phyloP scores from a whole-genome alignment of 2,888 invertebrate species.

The Polietes domitor region DNA sequence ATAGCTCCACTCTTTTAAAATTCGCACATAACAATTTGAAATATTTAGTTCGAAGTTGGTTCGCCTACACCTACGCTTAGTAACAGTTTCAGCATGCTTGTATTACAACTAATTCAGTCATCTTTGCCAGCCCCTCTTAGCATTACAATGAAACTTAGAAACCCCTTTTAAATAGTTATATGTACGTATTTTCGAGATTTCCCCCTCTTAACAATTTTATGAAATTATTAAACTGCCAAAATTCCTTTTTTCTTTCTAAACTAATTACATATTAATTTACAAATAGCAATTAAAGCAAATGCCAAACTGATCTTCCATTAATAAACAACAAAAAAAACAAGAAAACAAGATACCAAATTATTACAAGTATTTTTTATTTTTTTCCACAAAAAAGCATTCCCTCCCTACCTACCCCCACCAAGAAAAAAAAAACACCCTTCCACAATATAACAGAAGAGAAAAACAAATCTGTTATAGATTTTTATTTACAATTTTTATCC shows the following conservation, averaged over 20 bases:
- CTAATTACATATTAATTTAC: slow-evolving; percentile 11
- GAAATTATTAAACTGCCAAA: slow-evolving; percentile 43
- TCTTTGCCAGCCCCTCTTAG: too few relatives aligned
- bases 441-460: background rate
- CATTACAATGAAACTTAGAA: background rate
- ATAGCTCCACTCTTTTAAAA: too few relatives aligned
- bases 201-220: background rate
- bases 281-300: slow-evolving; percentile 14
- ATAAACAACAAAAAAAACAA: slow-evolving; percentile 1
- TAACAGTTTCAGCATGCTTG: too few relatives aligned
- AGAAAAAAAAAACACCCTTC: background rate
- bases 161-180: background rate
- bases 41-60: too few relatives aligned
- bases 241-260: slow-evolving; percentile 19
- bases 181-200: background rate
- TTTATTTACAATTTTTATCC: background rate
- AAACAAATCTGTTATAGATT: background rate
- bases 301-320: slow-evolving; percentile 61
- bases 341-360: slow-evolving; percentile 10
- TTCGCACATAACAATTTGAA: too few relatives aligned
- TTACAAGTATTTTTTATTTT: slow-evolving; percentile 21
- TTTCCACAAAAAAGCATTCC: slow-evolving; percentile 20
- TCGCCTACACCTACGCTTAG: too few relatives aligned
- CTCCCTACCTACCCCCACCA: background rate
- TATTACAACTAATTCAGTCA: too few relatives aligned